These are phyloP conservation scores for Agrypnus murinus DNA, from an alignment of 2,888 invertebrate species.

Conservation along the genomic window DNA sequence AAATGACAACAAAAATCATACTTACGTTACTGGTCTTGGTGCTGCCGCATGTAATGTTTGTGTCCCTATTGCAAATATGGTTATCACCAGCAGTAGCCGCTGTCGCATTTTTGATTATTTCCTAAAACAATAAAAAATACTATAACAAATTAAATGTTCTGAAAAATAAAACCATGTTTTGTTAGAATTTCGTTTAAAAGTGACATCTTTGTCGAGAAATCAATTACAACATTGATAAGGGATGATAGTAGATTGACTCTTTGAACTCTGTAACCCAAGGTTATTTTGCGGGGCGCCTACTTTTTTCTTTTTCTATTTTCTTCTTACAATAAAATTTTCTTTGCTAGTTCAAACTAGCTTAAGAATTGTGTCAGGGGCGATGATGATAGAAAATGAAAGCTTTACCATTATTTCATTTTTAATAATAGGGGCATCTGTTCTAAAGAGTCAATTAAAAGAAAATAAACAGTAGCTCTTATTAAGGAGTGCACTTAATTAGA, in stretches of 20 bases:
- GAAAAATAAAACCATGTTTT: conserved; percentile 23
- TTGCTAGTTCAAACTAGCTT: no score
- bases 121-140: background rate
- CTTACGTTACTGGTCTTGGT: conserved; percentile 37
- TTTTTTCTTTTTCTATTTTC: background rate
- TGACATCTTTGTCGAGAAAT: conserved; percentile 18
- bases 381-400: no score
- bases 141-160: conserved; percentile 11
- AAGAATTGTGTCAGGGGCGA: no score
- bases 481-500: conserved; percentile 28
- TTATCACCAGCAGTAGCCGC: background rate
- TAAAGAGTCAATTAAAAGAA: conserved; percentile 3
- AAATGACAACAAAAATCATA: conserved; percentile 10
- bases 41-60: conserved; percentile 2
- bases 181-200: conserved; percentile 30
- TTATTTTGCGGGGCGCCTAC: conserved; percentile 4
- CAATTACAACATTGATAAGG: conserved; percentile 35
- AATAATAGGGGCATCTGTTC: conserved; percentile 15
- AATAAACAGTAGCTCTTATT: conserved; percentile 30
- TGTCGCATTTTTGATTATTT: background rate
- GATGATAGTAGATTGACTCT: conserved; percentile 44
- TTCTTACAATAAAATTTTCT: no score
- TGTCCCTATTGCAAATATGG: background rate
- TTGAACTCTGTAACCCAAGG: conserved; percentile 46
- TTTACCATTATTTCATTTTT: no score